These are phyloP conservation scores for Pomacea maculata DNA, from an alignment of 1,140 invertebrate species.

Conservation along the genomic window DNA sequence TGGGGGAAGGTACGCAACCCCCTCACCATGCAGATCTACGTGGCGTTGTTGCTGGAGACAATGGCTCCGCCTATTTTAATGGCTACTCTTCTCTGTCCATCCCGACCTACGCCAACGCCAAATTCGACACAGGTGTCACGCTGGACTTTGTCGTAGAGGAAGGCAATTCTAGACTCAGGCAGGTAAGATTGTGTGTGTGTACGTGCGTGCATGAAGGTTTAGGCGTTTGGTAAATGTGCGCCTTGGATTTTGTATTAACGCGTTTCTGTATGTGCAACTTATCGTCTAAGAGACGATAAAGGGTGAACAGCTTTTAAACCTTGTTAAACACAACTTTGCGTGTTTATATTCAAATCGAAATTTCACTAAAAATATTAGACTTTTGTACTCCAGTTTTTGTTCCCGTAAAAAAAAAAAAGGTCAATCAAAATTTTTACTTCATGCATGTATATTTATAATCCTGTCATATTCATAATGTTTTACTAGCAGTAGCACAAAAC, in stretches of 20 bases:
- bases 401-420: no score
- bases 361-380: no score
- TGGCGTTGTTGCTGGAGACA: constrained; percentile 8
- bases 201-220: not conserved
- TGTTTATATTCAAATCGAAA: no score
- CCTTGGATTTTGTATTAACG: no score
- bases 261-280: not conserved
- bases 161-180: constrained; percentile 14
- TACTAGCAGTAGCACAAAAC: no score
- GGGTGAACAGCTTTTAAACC: no score
- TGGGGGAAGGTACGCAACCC: not conserved
- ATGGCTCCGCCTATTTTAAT: constrained; percentile 14
- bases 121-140: constrained; percentile 11
- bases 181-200: constrained; percentile 1
- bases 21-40: constrained; percentile 1
- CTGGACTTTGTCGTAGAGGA: constrained; percentile 18
- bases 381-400: no score
- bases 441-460: no score
- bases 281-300: no score
- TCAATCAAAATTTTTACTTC: no score
- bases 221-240: not conserved
- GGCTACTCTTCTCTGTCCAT: constrained; percentile 15
- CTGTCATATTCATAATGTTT: no score
- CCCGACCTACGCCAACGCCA: constrained; percentile 15
- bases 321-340: no score